phyloP scores from a whole-genome alignment of 2,113 vertebrate species.

The Hemicordylus capensis region DNA sequence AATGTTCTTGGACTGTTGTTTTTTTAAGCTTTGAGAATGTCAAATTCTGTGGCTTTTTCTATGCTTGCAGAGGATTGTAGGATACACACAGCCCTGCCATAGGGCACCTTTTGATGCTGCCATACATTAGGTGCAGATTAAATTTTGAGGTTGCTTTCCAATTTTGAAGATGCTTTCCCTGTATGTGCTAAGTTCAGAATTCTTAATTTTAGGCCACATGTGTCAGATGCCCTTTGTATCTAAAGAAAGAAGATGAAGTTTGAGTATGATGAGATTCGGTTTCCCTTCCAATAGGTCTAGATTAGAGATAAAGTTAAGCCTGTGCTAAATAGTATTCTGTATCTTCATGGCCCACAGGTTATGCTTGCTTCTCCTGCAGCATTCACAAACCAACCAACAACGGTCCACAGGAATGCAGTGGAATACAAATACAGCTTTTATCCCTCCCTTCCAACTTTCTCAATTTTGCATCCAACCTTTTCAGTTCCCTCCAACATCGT shows the following conservation, averaged over 20 bases:
- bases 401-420: background rate
- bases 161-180: background rate
- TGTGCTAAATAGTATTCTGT: background rate
- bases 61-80: background rate
- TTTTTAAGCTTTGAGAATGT: background rate
- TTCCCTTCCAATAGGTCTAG: background rate
- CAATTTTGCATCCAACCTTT: background rate
- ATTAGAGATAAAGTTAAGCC: too few species aligned
- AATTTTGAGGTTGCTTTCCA: background rate
- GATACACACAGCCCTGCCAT: background rate
- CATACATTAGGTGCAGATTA: rapidly evolving
- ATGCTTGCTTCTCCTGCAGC: background rate
- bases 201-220: background rate
- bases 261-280: background rate
- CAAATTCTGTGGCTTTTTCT: background rate
- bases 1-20: too few species aligned
- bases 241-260: background rate
- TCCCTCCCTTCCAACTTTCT: background rate
- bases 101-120: background rate
- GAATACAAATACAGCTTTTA: background rate
- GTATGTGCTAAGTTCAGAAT: background rate
- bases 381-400: too few species aligned
- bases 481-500: background rate
- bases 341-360: background rate
- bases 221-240: background rate